Base-by-base conservation (phyloP, 2,888 invertebrate genomes). In the Hoplodrina ambigua region DNA sequence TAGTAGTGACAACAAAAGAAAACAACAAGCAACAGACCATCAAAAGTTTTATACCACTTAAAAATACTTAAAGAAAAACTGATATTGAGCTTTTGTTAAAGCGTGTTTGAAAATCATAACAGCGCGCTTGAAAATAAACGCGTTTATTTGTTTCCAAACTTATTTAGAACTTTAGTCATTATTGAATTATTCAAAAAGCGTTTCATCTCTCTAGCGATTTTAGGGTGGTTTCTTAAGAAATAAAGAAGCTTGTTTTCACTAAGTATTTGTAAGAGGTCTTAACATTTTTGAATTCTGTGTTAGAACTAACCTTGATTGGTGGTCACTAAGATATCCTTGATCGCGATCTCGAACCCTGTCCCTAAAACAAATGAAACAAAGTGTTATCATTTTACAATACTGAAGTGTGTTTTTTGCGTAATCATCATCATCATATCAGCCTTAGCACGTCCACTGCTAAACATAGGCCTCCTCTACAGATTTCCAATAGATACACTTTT, bases 241-340 rank as follows among this genome's bases (percentile, higher is more conserved):
- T 50, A 1, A 46, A 15, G 46, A 17, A 46, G 46, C 46, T 6
- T 46, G 15, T 17, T 8, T 46, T 19, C 50, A 50, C 6, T 50
- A 19, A 50, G n/a, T 10, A 50, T 63, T 19, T 33, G n/a, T 20
- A 33, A 46, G 41, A 30, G 30, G 19, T 62, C 3, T 52, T 19
- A 19, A 20, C 4, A 10, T 56, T 15, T 52, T 46, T 55, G 41
- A 55, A 33, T 1, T 49, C 0, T 52, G 1, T 44, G 10, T 13
- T 41, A 17, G 13, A 20, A 80, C 93, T 88, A 85, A 97, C 97
- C 97, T 97, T 84, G 98, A 97, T 90, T 98, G 98, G 89, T 98
- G 98, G 90, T 98, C 98, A 87, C 98, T 98, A 69, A 98, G 96
- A 89, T 98, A 98, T 77, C 98, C 98, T 86, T 96, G 96, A 78